Percentiles rank a stretch among this genome's conserved stretches.
phyloP scores from a whole-genome alignment of 2,797 vertebrate species.

The Sebastes trivittatus region DNA sequence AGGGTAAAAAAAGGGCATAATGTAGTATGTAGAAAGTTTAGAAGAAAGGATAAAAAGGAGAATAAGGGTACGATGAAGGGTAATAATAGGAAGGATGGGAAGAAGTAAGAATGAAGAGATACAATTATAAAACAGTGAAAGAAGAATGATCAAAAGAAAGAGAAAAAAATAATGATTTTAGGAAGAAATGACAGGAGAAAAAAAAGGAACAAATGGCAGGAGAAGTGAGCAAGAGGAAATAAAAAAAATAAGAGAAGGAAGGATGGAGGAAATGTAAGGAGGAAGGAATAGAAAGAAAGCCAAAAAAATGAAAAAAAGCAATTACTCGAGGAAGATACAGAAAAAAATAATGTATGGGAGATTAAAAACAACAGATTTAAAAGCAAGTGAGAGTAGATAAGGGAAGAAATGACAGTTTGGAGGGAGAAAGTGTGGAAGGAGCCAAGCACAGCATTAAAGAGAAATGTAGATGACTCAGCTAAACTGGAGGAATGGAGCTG shows the following conservation, averaged over 20 bases:
- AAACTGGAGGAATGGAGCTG: conserved; percentile 38
- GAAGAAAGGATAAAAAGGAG: too few species aligned
- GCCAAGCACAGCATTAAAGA: conserved; percentile 21
- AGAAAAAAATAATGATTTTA: not conserved
- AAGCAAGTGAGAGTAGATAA: not conserved
- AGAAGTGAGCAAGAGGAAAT: not conserved
- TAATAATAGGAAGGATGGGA: not conserved
- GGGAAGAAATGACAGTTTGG: not conserved
- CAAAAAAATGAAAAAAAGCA: not conserved
- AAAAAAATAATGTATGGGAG: not conserved
- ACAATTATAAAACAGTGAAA: not conserved
- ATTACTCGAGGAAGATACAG: not conserved
- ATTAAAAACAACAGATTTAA: not conserved
- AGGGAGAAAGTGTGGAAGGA: not conserved
- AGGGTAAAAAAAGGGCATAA: not conserved
- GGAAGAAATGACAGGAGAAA: not conserved
- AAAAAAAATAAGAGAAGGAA: not conserved
- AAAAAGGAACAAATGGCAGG: not conserved
- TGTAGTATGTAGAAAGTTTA: not conserved
- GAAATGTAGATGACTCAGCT: conserved; percentile 51
- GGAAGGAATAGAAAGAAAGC: not conserved
- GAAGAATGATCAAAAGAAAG: not conserved
- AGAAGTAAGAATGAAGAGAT: not conserved
- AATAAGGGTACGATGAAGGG: not conserved
- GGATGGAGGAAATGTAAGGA: not conserved